Evolutionary conservation across 1,140 invertebrate species (phyloP).

Genomic region (Drosophila setifemur): DNA sequence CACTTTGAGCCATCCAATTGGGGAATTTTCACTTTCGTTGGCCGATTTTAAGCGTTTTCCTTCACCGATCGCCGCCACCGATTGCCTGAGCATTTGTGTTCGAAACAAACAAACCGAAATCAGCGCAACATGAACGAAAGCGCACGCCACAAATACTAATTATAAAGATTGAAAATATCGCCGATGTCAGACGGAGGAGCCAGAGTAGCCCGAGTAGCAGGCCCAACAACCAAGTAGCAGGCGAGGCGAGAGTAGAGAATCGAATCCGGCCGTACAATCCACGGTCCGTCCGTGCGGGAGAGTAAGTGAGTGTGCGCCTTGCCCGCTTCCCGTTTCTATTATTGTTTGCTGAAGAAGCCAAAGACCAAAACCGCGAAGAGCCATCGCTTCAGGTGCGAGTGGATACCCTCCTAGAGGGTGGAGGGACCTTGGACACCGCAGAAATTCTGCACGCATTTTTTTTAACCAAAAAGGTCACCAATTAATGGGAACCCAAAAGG

Average conservation of each 20-base stretch:
- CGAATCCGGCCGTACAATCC: conserved; percentile 40
- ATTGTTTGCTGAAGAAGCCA: conserved; percentile 66
- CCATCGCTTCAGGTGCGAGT: conserved; percentile 1
- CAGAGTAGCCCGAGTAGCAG: conserved; percentile 49
- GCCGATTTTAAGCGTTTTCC: conserved; percentile 11
- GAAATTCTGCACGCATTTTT: too few species aligned
- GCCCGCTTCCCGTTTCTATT: conserved; percentile 55
- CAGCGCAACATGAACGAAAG: conserved; percentile 78
- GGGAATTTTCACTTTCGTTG: background rate
- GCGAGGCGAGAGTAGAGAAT: too few species aligned
- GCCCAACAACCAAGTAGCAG: conserved; percentile 47
- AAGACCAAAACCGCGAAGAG: conserved; percentile 34
- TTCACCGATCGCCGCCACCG: conserved; percentile 8
- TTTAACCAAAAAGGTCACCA: too few species aligned
- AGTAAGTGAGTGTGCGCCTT: conserved; percentile 30
- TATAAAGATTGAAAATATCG: conserved; percentile 80
- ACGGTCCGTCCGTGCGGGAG: conserved; percentile 58
- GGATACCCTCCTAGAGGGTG: background rate
- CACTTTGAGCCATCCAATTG: conserved; percentile 57
- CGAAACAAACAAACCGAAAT: conserved; percentile 68
- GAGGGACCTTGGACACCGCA: too few species aligned
- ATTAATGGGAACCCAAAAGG: too few species aligned
- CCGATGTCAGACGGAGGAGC: conserved; percentile 39
- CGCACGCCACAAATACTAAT: conserved; percentile 80
- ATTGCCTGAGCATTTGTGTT: conserved; percentile 24